Evolutionary conservation across 1,140 invertebrate genomes (phyloP).

Genomic region (Acromyrmex echinatior): DNA sequence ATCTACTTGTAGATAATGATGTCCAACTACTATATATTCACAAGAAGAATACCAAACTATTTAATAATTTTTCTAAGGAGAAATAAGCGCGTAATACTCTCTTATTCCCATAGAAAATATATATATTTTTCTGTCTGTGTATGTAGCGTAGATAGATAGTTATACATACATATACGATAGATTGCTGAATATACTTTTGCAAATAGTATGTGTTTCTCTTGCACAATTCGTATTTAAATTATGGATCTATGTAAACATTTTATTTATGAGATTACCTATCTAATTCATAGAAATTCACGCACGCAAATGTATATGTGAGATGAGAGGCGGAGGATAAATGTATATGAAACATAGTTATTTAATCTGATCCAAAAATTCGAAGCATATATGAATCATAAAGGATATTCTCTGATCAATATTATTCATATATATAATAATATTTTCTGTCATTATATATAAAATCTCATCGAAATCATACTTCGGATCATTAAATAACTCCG

Average conservation of each 20-base stretch:
- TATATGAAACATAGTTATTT: constrained; percentile 10
- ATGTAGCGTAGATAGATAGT: constrained; percentile 14
- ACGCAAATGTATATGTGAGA: neutral
- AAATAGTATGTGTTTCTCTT: constrained; percentile 38
- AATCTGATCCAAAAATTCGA: constrained; percentile 22
- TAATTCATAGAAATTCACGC: neutral
- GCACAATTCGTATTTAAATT: constrained; percentile 57
- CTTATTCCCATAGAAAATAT: constrained; percentile 45
- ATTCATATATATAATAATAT: neutral
- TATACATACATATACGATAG: constrained; percentile 23
- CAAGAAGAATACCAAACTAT: constrained; percentile 48
- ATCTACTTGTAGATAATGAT: constrained; percentile 19
- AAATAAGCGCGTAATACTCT: constrained; percentile 33
- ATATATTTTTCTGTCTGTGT: constrained; percentile 42
- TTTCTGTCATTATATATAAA: constrained; percentile 10
- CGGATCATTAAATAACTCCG: constrained; percentile 19
- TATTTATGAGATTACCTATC: neutral
- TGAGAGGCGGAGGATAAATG: neutral
- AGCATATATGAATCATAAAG: neutral
- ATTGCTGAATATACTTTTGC: constrained; percentile 55
- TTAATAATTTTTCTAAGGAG: constrained; percentile 54
- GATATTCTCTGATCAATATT: neutral
- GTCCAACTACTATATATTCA: constrained; percentile 36
- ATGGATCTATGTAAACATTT: constrained; percentile 35
- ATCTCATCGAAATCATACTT: constrained; percentile 7